Percentiles rank a stretch among this genome's conserved stretches.
Conservation (phyloP, 1,140 invertebrate genomes). For the Diorhabda carinulata region DNA sequence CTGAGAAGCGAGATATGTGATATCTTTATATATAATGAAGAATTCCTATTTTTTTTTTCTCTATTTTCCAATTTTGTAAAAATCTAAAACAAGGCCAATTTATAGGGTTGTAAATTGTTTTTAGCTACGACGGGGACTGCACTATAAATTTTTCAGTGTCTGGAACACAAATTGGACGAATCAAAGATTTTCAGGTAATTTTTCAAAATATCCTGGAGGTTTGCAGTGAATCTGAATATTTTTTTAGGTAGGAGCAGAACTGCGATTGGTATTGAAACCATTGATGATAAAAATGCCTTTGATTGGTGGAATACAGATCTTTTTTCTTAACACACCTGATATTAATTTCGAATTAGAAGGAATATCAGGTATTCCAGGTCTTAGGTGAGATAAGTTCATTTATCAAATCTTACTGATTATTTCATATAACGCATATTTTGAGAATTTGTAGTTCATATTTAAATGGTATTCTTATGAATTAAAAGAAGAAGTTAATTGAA, state of each 20-base stretch:
- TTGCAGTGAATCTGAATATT: conserved; percentile 8
- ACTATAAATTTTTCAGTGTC: conserved; percentile 83
- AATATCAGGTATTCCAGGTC: conserved; percentile 85
- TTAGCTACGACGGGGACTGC: conserved; percentile 87
- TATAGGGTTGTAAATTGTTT: conserved; percentile 26
- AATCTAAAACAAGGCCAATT: no score
- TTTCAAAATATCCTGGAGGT: background rate
- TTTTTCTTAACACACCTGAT: conserved; percentile 90
- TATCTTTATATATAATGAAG: no score
- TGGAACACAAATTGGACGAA: conserved; percentile 72
- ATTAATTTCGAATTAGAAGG: conserved; percentile 94
- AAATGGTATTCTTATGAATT: background rate
- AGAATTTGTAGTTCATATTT: no score
- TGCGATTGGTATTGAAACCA: conserved; percentile 90
- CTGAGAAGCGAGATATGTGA: no score
- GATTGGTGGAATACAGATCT: conserved; percentile 85
- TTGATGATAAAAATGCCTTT: conserved; percentile 81
- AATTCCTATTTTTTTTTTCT: no score
- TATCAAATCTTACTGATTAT: no score
- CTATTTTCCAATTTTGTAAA: no score
- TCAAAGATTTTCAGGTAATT: conserved; percentile 70
- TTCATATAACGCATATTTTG: no score
- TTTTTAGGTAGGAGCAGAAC: conserved; percentile 73
- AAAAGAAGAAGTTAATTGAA: background rate
- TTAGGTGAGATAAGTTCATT: conserved; percentile 52